Conservation (phyloP, 2,888 invertebrate species). For the Rhimphoctona megacephalus region DNA sequence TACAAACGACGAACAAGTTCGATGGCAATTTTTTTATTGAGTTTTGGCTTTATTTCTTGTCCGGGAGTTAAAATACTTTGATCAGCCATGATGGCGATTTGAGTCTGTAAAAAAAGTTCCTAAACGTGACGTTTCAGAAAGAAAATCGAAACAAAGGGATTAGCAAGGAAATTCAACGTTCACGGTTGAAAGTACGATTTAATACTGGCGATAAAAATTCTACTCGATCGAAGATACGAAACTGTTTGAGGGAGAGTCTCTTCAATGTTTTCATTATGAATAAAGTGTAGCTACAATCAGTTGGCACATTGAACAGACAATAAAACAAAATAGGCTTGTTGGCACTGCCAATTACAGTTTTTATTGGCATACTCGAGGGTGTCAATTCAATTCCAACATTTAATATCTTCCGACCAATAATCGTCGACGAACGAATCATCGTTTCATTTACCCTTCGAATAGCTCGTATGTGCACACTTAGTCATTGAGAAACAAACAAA, state of each 20-base stretch:
- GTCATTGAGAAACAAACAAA: neutral
- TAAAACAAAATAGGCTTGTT: neutral
- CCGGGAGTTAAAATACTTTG: conserved; percentile 85
- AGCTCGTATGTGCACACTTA: neutral
- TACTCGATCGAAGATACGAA: neutral
- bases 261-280: neutral
- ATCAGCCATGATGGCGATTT: conserved; percentile 33
- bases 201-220: neutral
- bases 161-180: neutral
- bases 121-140: neutral
- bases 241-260: neutral
- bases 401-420: neutral
- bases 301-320: conserved; percentile 4
- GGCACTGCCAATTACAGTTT: neutral
- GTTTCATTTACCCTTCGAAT: neutral
- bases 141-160: neutral
- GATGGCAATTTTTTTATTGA: conserved; percentile 86
- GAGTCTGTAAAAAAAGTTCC: neutral
- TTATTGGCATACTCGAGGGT: neutral
- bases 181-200: neutral
- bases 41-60: conserved; percentile 86
- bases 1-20: conserved; percentile 87
- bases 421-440: neutral
- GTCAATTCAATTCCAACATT: neutral
- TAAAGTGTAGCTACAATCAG: neutral